Percentiles rank a stretch among this genome's conserved stretches.
Conservation (phyloP, 2,888 invertebrate genomes). For the Theretra japonica region DNA sequence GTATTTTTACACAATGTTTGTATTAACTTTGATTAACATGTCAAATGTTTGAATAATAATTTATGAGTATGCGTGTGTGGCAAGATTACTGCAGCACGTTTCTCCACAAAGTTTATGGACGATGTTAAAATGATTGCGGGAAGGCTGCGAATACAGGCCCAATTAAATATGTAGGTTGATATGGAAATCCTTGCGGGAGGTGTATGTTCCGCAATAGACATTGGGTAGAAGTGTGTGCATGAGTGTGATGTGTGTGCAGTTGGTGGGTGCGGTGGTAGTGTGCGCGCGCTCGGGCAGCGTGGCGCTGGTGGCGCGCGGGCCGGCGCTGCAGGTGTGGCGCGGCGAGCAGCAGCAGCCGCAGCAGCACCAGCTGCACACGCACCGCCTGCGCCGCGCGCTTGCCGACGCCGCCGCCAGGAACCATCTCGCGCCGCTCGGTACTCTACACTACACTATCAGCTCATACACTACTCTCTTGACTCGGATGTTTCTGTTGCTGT, state of each 20-base stretch:
- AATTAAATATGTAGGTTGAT: no score
- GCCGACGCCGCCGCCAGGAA: slow-evolving; percentile 87
- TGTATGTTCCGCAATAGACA: no score
- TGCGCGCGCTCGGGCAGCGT: slow-evolving; percentile 86
- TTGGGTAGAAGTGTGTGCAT: not conserved
- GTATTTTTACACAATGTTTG: no score
- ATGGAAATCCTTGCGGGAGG: no score
- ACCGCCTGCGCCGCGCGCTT: slow-evolving; percentile 89
- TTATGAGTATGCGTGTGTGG: no score
- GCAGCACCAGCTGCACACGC: slow-evolving; percentile 88
- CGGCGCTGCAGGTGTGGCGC: slow-evolving; percentile 93
- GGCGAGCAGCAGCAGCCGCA: slow-evolving; percentile 50
- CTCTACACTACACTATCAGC: not conserved
- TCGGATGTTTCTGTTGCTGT: not conserved
- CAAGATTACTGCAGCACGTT: no score
- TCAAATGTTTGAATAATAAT: no score
- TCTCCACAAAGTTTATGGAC: no score
- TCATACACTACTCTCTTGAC: not conserved
- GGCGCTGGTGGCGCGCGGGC: slow-evolving; percentile 81
- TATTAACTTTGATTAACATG: no score
- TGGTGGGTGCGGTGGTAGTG: slow-evolving; percentile 88
- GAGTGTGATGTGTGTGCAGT: slow-evolving; percentile 55
- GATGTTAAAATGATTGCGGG: no score
- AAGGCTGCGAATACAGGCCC: no score
- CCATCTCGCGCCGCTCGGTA: slow-evolving; percentile 50